phyloP scores from a whole-genome alignment of 2,113 vertebrate species.

The Panurus biarmicus region DNA sequence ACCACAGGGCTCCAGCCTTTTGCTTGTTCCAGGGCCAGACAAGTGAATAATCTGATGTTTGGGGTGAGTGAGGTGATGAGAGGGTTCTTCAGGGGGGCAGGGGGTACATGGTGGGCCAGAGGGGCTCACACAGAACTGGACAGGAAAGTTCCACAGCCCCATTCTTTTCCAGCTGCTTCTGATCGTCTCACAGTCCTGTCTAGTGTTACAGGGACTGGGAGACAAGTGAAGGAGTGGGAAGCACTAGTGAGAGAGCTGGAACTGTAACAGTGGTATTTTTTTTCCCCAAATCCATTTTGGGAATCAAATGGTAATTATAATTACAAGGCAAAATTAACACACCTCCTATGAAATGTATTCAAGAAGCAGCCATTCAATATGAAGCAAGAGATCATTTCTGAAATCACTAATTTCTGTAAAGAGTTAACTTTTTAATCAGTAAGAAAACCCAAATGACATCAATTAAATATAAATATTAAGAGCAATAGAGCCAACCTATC shows the following conservation, averaged over 20 bases:
- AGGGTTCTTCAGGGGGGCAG: neutral
- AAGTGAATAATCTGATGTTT: neutral
- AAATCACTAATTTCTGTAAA: neutral
- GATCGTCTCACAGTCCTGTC: neutral
- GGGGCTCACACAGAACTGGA: neutral
- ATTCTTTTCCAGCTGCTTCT: neutral
- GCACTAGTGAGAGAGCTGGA: neutral
- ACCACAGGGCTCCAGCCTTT: neutral
- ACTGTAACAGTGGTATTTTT: neutral
- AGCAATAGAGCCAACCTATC: neutral
- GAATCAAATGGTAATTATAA: neutral
- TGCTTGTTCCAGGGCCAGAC: neutral
- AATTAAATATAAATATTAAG: neutral
- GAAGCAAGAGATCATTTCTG: neutral
- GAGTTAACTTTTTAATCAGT: neutral
- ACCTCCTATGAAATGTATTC: neutral
- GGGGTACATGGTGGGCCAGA: fast-evolving
- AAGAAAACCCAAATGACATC: neutral
- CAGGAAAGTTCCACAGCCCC: neutral
- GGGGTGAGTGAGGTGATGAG: neutral
- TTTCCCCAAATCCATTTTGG: neutral
- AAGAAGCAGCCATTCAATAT: neutral
- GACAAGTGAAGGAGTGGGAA: neutral
- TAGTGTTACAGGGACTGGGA: neutral
- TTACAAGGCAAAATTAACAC: neutral